These are phyloP conservation scores for Mesoclemmys tuberculata DNA, from an alignment of 2,113 vertebrate genomes.

Conservation along the genomic window DNA sequence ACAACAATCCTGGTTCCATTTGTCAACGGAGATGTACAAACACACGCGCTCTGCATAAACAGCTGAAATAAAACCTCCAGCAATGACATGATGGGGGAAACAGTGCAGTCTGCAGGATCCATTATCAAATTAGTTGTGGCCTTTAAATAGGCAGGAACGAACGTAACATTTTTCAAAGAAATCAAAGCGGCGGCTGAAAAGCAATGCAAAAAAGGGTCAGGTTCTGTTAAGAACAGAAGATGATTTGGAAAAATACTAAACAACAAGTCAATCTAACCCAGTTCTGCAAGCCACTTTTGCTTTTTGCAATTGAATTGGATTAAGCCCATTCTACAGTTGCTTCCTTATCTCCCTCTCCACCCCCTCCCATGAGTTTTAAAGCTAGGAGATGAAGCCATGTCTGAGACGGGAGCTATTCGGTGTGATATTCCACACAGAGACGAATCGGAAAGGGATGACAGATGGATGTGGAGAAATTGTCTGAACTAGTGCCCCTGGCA, in stretches of 20 bases:
- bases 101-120: background rate
- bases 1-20: background rate
- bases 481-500: background rate
- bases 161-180: background rate
- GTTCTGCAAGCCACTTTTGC: background rate
- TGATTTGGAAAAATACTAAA: background rate
- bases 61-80: constrained; percentile 31
- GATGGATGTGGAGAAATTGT: background rate
- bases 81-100: background rate
- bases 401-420: background rate
- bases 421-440: background rate
- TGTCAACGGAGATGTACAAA: background rate
- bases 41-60: background rate
- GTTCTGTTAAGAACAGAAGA: constrained; percentile 22
- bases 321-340: background rate
- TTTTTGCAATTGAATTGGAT: constrained; percentile 9
- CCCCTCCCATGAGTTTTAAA: background rate
- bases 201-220: background rate
- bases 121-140: constrained; percentile 51
- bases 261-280: background rate
- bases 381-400: background rate
- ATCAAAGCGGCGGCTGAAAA: constrained; percentile 1
- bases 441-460: background rate
- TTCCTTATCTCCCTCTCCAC: background rate
- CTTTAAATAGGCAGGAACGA: constrained; percentile 21